Base-by-base conservation (phyloP, 2,888 invertebrate species). In the Drosophila conformis region DNA sequence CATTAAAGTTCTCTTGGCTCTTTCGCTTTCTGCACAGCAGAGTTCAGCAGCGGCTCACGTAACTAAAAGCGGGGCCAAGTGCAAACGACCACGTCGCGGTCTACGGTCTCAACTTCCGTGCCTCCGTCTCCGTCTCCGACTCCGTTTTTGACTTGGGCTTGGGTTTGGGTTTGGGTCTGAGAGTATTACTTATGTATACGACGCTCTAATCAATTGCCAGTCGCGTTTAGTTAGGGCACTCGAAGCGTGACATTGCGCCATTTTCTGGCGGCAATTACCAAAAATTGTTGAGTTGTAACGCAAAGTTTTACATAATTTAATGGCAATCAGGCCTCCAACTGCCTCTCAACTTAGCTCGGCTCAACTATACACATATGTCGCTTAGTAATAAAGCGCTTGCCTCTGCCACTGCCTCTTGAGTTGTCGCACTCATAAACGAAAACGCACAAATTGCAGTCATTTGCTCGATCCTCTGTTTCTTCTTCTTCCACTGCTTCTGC, bases 191-290 rank as follows among this genome's bases (percentile, higher is more conserved):
- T 77, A 77, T 77, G 77, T 62, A 70, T 54, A 66, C 71, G 78
- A 61, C 53, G 76, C 58, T 89, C 82, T 89, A 85, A 85, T 85
- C 85, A 85, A 89, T 89, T 85, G 89, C 70, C 79, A 70, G 78
- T 78, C 82, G 84, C 89, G 38, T 72, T 83, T 83, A 89, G 79
- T 87, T 79, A 60, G 69, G 72, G 65, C 76, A 80, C 69, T 80
- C 83, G 73, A 69, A 88, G 90, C 86, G 90, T 86, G 86, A 86
- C 86, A 86, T 86, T 86, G 88, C 90, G 86, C 88, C 86, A 86
- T 83, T 86, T 86, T 86, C 29, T 78, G 51, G 85, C 70, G 78
- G 75, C 88, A 90, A 86, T 86, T 86, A 86, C 83, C 90, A 83
- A 87, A 79, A 80, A 80, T 80, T 76, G 75, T 80, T 78, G 73